phyloP scores from a whole-genome alignment of 2,888 invertebrate species.

The Rhagium mordax region DNA sequence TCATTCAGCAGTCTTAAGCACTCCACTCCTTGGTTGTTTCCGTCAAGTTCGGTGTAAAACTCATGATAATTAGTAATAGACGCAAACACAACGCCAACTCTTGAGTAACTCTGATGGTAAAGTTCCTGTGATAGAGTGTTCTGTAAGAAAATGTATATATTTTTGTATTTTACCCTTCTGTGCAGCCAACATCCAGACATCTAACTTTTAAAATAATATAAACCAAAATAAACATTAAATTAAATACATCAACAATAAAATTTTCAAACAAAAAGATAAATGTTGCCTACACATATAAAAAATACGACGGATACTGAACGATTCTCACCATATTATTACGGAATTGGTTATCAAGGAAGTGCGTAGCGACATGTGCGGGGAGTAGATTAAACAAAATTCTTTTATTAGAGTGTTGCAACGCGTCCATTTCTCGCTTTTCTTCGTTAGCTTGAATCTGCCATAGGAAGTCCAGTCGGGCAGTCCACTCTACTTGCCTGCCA shows the following conservation, averaged over 20 bases:
- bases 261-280: conserved; percentile 47
- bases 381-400: conserved; percentile 91
- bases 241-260: conserved; percentile 30
- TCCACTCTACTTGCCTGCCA: conserved; percentile 92
- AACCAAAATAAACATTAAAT: conserved; percentile 33
- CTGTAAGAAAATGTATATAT: conserved; percentile 67
- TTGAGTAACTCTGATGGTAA: conserved; percentile 93
- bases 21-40: conserved; percentile 93
- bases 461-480: conserved; percentile 85
- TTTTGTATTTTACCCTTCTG: conserved; percentile 51
- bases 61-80: conserved; percentile 96
- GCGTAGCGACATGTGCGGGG: conserved; percentile 92
- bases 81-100: conserved; percentile 93
- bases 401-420: conserved; percentile 91
- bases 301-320: not conserved
- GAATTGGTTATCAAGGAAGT: conserved; percentile 92
- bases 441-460: conserved; percentile 91
- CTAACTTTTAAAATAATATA: conserved; percentile 40
- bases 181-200: conserved; percentile 61
- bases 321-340: conserved; percentile 85
- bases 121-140: conserved; percentile 83
- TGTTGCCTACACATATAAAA: conserved; percentile 59
- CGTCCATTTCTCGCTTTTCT: conserved; percentile 94
- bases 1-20: conserved; percentile 91
- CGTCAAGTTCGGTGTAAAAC: conserved; percentile 93